phyloP scores from a whole-genome alignment of 2,888 invertebrate genomes.

The Nasonovia ribisnigri region DNA sequence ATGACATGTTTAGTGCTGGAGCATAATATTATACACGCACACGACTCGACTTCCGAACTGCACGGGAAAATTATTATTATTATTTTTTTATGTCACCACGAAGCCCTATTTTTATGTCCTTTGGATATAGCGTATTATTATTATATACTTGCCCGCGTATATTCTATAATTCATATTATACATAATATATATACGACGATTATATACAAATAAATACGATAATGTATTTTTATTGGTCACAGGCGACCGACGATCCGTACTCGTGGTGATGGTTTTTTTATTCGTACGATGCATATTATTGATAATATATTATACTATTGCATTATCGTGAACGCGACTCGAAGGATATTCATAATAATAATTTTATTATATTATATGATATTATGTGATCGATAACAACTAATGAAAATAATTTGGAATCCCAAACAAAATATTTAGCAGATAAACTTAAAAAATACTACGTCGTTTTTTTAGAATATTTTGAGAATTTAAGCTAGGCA shows the following conservation, averaged over 20 bases:
- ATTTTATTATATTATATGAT: neutral
- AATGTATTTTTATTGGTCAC: slow-evolving; percentile 28
- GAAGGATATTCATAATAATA: neutral
- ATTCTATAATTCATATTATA: neutral
- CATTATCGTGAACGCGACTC: neutral
- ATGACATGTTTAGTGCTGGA: neutral
- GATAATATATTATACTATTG: neutral
- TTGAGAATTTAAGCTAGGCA: too few relatives aligned
- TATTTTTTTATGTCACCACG: slow-evolving; percentile 6
- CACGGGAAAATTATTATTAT: neutral
- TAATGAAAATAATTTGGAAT: neutral
- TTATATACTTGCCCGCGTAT: neutral
- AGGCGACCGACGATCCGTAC: neutral
- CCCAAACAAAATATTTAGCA: too few relatives aligned
- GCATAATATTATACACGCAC: neutral
- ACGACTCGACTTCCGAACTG: neutral
- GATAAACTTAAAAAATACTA: too few relatives aligned
- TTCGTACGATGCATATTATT: neutral
- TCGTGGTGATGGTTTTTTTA: neutral
- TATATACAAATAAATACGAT: neutral
- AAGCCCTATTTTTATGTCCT: slow-evolving; percentile 9
- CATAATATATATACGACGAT: neutral
- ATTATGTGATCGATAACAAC: neutral
- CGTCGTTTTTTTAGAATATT: too few relatives aligned
- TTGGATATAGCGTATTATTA: neutral